Evolutionary conservation across 2,888 invertebrate genomes (phyloP).

Genomic region (Drosophila borealis): DNA sequence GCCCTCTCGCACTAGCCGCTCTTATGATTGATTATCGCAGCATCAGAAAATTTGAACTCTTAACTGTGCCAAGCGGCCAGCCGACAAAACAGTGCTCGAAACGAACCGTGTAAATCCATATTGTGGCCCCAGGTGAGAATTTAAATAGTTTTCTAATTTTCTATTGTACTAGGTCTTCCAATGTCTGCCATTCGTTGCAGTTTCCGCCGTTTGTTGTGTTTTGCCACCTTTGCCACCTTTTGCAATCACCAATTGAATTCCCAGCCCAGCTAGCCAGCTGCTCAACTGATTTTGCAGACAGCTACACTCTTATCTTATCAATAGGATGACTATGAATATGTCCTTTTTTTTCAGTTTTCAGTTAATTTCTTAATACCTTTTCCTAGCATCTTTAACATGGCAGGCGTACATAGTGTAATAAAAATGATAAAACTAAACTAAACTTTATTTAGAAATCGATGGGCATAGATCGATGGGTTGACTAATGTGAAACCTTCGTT

Average conservation of each 20-base stretch:
- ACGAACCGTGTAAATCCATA: conserved; percentile 1
- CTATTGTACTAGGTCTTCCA: not conserved
- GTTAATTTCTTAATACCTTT: too few species aligned
- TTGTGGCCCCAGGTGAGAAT: conserved; percentile 18
- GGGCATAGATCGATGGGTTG: too few species aligned
- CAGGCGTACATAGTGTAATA: too few species aligned
- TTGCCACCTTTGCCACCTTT: not conserved
- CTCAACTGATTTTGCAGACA: not conserved
- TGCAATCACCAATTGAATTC: conserved; percentile 2
- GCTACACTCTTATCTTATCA: too few species aligned
- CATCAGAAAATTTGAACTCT: conserved; percentile 26
- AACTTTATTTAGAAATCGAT: too few species aligned
- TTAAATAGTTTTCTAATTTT: conserved; percentile 10
- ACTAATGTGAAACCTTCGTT: too few species aligned
- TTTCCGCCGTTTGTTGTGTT: not conserved
- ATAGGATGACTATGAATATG: too few species aligned
- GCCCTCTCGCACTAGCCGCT: conserved; percentile 1
- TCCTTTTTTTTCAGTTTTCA: too few species aligned
- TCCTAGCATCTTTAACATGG: too few species aligned
- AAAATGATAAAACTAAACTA: too few species aligned
- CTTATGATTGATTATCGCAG: conserved; percentile 48
- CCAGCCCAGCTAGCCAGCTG: not conserved
- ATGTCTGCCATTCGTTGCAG: not conserved
- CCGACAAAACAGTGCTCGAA: conserved; percentile 5
- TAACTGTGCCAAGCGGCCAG: conserved; percentile 36